Evolutionary conservation across 2,888 invertebrate genomes (phyloP).

Genomic region (Arge pagana): DNA sequence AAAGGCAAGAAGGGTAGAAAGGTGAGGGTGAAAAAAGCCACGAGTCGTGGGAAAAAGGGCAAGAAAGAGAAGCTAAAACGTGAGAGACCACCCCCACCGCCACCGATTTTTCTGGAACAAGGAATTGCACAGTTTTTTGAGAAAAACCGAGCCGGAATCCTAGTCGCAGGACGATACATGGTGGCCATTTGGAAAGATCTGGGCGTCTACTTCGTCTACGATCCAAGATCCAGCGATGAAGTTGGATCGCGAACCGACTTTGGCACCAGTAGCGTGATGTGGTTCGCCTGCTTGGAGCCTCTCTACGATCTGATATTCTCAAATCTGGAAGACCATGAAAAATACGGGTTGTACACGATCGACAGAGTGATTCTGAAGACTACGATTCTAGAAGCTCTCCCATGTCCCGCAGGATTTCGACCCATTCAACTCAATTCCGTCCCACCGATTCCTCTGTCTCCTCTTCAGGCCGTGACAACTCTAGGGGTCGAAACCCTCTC

Average conservation of each 20-base stretch:
- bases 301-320: constrained; percentile 40
- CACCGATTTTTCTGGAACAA: constrained; percentile 41
- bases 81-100: constrained; percentile 35
- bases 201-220: constrained; percentile 50
- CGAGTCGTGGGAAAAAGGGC: constrained; percentile 21
- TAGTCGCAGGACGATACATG: constrained; percentile 41
- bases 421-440: constrained; percentile 36
- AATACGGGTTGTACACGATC: constrained; percentile 41
- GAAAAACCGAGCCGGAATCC: constrained; percentile 46
- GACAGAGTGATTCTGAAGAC: constrained; percentile 42
- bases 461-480: constrained; percentile 32
- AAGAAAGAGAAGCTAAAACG: constrained; percentile 26
- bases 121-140: constrained; percentile 46
- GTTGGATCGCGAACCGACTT: constrained; percentile 33
- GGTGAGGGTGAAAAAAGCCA: constrained; percentile 1
- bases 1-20: constrained; percentile 27
- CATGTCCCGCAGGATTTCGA: constrained; percentile 44
- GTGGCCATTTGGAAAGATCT: constrained; percentile 48
- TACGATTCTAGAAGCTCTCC: constrained; percentile 42
- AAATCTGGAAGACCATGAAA: constrained; percentile 45
- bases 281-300: constrained; percentile 50
- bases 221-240: constrained; percentile 40
- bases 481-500: constrained; percentile 40
- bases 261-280: constrained; percentile 45
- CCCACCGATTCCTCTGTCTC: constrained; percentile 33